These are phyloP conservation scores for Microcebus ravelobensis DNA, from an alignment of 2,113 vertebrate species.

Conservation along the genomic window DNA sequence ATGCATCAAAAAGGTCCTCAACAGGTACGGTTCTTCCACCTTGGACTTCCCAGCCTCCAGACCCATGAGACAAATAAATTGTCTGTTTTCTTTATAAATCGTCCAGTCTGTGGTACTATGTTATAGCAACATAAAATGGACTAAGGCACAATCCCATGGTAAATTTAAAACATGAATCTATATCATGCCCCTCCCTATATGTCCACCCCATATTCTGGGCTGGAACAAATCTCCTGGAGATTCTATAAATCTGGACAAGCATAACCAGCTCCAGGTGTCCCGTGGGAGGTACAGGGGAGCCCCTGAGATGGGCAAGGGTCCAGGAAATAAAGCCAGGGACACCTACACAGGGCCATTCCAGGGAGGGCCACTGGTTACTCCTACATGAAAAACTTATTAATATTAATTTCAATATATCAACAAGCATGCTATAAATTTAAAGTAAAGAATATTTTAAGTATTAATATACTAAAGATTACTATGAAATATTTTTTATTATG, in stretches of 20 bases:
- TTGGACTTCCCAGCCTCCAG: neutral
- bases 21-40: neutral
- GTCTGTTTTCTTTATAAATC: neutral
- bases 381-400: neutral
- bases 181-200: neutral
- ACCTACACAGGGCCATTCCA: neutral
- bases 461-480: neutral
- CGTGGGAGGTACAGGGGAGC: fast-evolving
- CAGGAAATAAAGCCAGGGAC: slow-evolving; percentile 22
- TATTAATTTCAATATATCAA: neutral
- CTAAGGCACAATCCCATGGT: neutral
- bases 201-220: neutral
- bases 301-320: neutral
- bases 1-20: neutral
- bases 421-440: neutral
- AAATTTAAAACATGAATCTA: neutral
- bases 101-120: neutral
- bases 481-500: neutral
- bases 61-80: neutral
- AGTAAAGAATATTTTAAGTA: neutral
- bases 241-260: neutral
- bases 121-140: neutral
- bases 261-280: neutral
- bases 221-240: neutral
- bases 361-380: no score